phyloP scores from a whole-genome alignment of 2,113 vertebrate genomes.

The Taurulus bubalis region DNA sequence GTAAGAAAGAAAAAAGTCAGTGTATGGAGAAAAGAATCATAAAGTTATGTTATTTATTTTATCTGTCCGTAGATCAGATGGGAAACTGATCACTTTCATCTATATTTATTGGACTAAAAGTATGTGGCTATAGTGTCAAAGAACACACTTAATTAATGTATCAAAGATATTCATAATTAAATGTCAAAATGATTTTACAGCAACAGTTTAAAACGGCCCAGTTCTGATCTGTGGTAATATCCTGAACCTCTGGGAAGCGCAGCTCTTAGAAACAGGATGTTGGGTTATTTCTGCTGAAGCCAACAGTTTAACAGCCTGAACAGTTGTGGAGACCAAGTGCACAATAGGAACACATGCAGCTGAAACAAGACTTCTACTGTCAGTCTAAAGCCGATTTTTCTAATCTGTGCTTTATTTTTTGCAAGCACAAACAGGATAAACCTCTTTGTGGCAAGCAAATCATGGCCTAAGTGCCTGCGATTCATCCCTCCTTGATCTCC shows the following conservation, averaged over 20 bases:
- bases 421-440: slow-evolving; percentile 36
- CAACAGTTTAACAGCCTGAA: slow-evolving; percentile 76
- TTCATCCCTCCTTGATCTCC: slow-evolving; percentile 30
- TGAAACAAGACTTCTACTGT: slow-evolving; percentile 41
- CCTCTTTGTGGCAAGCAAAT: slow-evolving; percentile 35
- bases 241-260: slow-evolving; percentile 16
- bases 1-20: no score
- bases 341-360: slow-evolving; percentile 76
- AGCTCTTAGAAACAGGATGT: slow-evolving; percentile 50
- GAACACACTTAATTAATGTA: no score
- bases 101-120: background rate
- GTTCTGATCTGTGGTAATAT: no score
- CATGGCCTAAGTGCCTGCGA: slow-evolving; percentile 25
- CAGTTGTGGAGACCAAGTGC: slow-evolving; percentile 60
- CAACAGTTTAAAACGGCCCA: no score
- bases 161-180: no score
- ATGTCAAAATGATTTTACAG: no score
- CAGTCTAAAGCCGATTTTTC: slow-evolving; percentile 37
- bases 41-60: no score
- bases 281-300: slow-evolving; percentile 79
- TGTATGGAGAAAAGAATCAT: no score
- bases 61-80: background rate
- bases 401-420: slow-evolving; percentile 38
- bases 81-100: background rate
- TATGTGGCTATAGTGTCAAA: no score